Conservation (phyloP, 2,113 vertebrate species). For the Petrocephalus microphthalmus region DNA sequence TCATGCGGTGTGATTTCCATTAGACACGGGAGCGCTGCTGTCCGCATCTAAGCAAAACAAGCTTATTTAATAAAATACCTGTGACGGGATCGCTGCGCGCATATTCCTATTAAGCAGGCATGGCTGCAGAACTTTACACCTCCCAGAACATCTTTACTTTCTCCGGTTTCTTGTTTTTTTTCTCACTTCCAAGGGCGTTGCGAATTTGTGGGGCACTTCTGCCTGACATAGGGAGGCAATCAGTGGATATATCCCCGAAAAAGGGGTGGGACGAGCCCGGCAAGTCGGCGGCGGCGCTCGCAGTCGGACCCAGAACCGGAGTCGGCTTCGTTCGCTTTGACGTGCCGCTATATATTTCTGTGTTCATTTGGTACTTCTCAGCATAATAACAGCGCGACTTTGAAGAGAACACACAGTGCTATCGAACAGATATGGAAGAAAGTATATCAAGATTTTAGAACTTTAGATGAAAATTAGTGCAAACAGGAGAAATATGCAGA, state of each 20-base stretch:
- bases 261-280: not conserved
- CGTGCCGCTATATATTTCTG: not conserved
- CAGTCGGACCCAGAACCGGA: not conserved
- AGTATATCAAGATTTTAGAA: not conserved
- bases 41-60: not conserved
- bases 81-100: not conserved
- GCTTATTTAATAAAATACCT: not conserved
- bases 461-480: not conserved
- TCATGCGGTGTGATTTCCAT: not conserved
- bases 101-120: not conserved
- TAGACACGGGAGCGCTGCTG: not conserved
- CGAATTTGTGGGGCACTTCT: not conserved
- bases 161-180: not conserved
- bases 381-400: not conserved
- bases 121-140: not conserved
- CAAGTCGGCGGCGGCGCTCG: not conserved
- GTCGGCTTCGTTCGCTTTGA: not conserved
- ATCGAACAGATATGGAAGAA: not conserved
- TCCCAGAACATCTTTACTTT: not conserved
- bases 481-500: not conserved
- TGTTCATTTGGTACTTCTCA: not conserved
- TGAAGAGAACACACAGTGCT: not conserved
- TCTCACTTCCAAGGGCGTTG: not conserved
- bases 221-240: not conserved
- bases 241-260: too few species aligned